A percentile compares a stretch with the other conserved stretches of the same genome.
Conservation (phyloP, 2,888 invertebrate species). For the Pseudococcus longispinus region DNA sequence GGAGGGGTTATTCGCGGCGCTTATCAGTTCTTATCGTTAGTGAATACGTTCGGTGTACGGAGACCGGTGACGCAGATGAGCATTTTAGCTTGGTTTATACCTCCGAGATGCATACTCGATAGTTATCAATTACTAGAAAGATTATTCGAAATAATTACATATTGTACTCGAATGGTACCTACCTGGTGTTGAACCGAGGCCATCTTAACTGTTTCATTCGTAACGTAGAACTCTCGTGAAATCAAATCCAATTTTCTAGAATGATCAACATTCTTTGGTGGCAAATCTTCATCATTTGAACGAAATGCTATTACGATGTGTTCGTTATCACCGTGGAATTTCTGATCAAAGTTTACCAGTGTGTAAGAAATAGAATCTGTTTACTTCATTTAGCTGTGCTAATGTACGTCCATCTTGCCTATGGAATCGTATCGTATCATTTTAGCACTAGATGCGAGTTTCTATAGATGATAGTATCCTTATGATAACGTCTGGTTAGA, state of each 20-base stretch:
- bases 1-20: conserved; percentile 19
- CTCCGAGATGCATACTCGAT: not conserved
- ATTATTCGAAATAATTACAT: not conserved
- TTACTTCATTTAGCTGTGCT: too few species aligned
- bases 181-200: not conserved
- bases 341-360: not conserved
- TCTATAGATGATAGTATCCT: too few species aligned
- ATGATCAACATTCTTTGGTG: not conserved
- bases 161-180: not conserved
- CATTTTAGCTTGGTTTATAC: not conserved
- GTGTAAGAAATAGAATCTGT: not conserved
- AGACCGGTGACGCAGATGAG: not conserved
- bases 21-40: conserved; percentile 2
- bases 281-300: not conserved
- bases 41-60: conserved; percentile 21
- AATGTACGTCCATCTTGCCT: too few species aligned
- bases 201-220: not conserved
- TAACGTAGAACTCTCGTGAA: not conserved
- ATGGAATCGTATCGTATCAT: too few species aligned
- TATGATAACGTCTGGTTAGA: too few species aligned
- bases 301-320: not conserved
- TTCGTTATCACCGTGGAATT: not conserved
- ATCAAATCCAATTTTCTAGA: not conserved
- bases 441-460: too few species aligned
- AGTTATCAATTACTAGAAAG: too few species aligned